These are phyloP conservation scores for Anas flavirostris DNA, from an alignment of 2,797 vertebrate genomes.

Conservation along the genomic window DNA sequence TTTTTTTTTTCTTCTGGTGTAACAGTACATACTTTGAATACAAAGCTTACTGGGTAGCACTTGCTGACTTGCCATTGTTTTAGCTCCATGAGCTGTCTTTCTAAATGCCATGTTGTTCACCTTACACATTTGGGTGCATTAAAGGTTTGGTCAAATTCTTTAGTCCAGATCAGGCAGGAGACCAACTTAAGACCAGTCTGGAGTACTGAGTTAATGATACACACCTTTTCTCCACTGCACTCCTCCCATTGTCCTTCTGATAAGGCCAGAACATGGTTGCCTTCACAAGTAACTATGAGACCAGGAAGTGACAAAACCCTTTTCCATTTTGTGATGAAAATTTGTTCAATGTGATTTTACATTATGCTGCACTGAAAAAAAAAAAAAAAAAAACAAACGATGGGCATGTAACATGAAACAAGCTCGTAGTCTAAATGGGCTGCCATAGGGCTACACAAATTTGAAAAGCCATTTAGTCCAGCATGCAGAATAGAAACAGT, in stretches of 20 bases:
- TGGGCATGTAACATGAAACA: background rate
- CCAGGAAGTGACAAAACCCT: background rate
- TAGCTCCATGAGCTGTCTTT: background rate
- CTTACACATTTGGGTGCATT: background rate
- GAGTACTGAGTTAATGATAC: background rate
- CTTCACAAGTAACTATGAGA: background rate
- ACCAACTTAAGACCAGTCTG: background rate
- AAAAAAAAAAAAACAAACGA: background rate
- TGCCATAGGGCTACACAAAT: background rate
- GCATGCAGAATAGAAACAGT: background rate
- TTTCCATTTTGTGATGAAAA: background rate
- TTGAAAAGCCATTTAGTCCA: background rate
- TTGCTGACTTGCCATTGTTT: background rate
- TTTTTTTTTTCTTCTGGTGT: too few relatives aligned
- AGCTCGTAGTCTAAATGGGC: background rate
- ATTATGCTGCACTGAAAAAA: background rate
- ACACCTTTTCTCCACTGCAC: background rate
- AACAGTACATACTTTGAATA: accelerated
- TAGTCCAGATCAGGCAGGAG: background rate
- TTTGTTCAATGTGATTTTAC: background rate
- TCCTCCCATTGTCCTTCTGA: accelerated
- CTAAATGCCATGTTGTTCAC: background rate
- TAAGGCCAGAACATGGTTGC: accelerated
- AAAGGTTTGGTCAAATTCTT: background rate
- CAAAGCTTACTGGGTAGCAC: background rate